phyloP scores from a whole-genome alignment of 2,888 invertebrate species.

The Cataglyphis livida region DNA sequence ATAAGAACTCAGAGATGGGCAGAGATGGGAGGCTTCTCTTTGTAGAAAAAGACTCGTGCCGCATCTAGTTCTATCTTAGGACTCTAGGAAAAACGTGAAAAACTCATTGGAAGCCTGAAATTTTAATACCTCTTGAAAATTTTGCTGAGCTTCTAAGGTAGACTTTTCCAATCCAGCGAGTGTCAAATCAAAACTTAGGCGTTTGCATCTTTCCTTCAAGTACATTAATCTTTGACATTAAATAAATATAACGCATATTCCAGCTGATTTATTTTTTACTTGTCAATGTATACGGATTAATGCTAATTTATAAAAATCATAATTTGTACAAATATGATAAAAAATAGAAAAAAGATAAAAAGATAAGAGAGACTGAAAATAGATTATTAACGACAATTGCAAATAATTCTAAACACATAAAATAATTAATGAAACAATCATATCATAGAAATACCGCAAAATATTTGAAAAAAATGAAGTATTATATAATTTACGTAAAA shows the following conservation, averaged over 20 bases:
- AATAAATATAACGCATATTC: neutral
- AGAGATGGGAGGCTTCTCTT: conserved; percentile 19
- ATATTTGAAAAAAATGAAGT: neutral
- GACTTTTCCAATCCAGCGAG: conserved; percentile 51
- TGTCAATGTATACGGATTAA: neutral
- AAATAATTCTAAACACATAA: neutral
- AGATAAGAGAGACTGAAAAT: neutral
- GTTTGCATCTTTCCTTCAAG: conserved; percentile 14
- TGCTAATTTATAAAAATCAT: neutral
- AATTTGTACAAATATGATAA: neutral
- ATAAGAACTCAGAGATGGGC: conserved; percentile 30
- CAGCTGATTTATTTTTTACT: neutral
- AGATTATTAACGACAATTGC: neutral
- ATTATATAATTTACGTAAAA: neutral
- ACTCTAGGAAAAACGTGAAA: conserved; percentile 42
- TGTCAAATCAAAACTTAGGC: conserved; percentile 46
- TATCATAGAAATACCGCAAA: neutral
- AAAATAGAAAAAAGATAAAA: too few species aligned
- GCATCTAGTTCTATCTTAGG: conserved; percentile 42
- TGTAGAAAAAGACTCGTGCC: conserved; percentile 34
- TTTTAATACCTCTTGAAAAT: conserved; percentile 53
- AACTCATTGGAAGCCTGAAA: conserved; percentile 55
- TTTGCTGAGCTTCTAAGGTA: conserved; percentile 32
- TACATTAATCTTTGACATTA: conserved; percentile 35
- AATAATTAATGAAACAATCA: neutral